phyloP scores from a whole-genome alignment of 2,888 invertebrate genomes.

The Spicauda simplicius region DNA sequence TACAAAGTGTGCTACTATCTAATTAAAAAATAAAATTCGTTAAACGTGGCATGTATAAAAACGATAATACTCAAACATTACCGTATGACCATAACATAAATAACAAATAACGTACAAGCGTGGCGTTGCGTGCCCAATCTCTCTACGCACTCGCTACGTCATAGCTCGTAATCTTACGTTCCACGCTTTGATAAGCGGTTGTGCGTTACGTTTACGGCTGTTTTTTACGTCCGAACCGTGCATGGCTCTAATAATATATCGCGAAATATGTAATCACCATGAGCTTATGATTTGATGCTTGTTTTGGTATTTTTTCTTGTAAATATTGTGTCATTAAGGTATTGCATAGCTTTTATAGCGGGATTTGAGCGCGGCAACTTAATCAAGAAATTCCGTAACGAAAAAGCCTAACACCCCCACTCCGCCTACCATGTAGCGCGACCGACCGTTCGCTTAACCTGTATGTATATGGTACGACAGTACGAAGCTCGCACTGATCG shows the following conservation, averaged over 20 bases:
- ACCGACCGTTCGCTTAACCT: too few species aligned
- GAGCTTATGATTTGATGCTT: neutral
- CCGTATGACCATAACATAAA: neutral
- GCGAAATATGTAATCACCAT: neutral
- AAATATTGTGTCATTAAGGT: neutral
- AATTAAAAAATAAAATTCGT: neutral
- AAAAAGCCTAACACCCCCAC: too few species aligned
- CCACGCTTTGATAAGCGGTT: neutral
- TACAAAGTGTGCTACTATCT: too few species aligned
- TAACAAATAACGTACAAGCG: slow-evolving; percentile 3
- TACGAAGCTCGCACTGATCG: too few species aligned
- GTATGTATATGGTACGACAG: too few species aligned
- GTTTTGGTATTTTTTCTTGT: neutral
- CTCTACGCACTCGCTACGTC: slow-evolving; percentile 7
- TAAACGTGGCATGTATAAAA: neutral
- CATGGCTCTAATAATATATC: neutral
- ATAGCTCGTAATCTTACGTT: neutral
- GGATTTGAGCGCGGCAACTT: too few species aligned
- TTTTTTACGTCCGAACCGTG: neutral
- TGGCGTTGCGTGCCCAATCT: slow-evolving; percentile 23
- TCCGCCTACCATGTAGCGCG: too few species aligned
- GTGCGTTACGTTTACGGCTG: slow-evolving; percentile 1
- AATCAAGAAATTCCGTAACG: too few species aligned
- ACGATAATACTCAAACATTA: slow-evolving; percentile 5
- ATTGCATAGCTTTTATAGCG: too few species aligned